Evolutionary conservation across 2,888 invertebrate species (phyloP), one percentile per base, ranked within the genome.

Genomic region (Drosophila subquinaria): DNA sequence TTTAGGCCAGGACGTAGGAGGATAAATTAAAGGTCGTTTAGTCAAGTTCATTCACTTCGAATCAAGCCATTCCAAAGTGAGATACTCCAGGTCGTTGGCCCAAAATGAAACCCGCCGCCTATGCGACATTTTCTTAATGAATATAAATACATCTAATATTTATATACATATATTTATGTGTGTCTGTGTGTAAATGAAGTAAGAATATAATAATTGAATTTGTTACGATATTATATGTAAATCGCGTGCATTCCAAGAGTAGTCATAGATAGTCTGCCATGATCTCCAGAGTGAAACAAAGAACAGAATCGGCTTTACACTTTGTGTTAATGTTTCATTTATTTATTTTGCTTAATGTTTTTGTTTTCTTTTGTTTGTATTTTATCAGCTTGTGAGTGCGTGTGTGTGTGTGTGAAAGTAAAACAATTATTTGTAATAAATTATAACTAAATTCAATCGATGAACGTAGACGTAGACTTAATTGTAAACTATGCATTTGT

Each of bases 291-390:
- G 15, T 15, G 43, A 53, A 59, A 52, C 48, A 23, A 55, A 62
- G 23, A 45, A 47, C 15, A 38, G 27, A 38, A 38, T 33, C 53
- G 17, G 38, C 47, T 60, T 53, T 20, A 20, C 38, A 59, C 57
- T 57, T 57, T 57, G 57, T 88, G 87, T 84, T 84, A 86, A 88
- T 83, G 68, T 80, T 78, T 83, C 69, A 80, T 79, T 89, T 89
- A 84, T 84, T 89, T 87, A 84, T 89, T 85, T 81, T 71, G 67
- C 70, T 67, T 71, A 73, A 76, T 73, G 61, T 68, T 69, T 71
- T 66, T 75, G 68, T 73, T 65, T 73, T 72, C 40, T 60, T 50
- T 64, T 45, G 36, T 53, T 64, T 45, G 36, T 53, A 17, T 38
- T 38, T 48, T 47, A 57, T 47, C 57, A 38, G 57, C 43, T 74